phyloP scores from a whole-genome alignment of 2,797 vertebrate species.

The Brachyalestes nurse region DNA sequence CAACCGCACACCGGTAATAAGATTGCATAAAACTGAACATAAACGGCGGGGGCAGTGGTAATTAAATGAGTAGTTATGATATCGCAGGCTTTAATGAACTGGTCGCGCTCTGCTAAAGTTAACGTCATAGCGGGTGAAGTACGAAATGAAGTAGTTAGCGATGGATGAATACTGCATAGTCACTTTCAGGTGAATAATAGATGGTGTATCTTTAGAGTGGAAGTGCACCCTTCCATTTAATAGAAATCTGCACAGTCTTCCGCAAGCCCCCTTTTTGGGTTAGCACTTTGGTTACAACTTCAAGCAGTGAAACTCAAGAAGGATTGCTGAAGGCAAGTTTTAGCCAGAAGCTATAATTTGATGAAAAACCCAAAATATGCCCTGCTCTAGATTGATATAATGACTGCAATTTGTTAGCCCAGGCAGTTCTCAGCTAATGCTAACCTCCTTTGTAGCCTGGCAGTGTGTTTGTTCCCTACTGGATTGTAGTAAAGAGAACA shows the following conservation, averaged over 20 bases:
- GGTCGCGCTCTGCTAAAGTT: slow-evolving; percentile 59
- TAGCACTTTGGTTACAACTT: not conserved
- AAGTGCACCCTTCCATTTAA: not conserved
- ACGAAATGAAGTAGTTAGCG: slow-evolving; percentile 59
- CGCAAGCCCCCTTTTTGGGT: not conserved
- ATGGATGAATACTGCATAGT: slow-evolving; percentile 26
- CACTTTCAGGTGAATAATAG: slow-evolving; percentile 21
- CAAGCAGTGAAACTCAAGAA: not conserved
- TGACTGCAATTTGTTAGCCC: slow-evolving; percentile 1
- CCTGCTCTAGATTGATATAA: not conserved
- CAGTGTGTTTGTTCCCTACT: not conserved
- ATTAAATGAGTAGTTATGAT: slow-evolving; percentile 76
- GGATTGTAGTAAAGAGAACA: no score
- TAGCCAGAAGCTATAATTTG: slow-evolving; percentile 2
- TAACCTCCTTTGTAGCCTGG: not conserved
- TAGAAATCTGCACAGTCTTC: not conserved
- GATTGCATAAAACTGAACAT: slow-evolving; percentile 75
- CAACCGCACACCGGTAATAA: slow-evolving; percentile 77
- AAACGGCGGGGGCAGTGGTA: slow-evolving; percentile 75
- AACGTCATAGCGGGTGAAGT: slow-evolving; percentile 76
- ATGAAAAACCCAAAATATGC: not conserved
- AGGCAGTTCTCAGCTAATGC: not conserved
- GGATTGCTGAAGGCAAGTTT: not conserved
- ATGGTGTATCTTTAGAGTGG: not conserved
- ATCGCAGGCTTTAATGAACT: slow-evolving; percentile 72